These are phyloP conservation scores for Cinclus cinclus DNA, from an alignment of 2,113 vertebrate genomes.

Conservation along the genomic window DNA sequence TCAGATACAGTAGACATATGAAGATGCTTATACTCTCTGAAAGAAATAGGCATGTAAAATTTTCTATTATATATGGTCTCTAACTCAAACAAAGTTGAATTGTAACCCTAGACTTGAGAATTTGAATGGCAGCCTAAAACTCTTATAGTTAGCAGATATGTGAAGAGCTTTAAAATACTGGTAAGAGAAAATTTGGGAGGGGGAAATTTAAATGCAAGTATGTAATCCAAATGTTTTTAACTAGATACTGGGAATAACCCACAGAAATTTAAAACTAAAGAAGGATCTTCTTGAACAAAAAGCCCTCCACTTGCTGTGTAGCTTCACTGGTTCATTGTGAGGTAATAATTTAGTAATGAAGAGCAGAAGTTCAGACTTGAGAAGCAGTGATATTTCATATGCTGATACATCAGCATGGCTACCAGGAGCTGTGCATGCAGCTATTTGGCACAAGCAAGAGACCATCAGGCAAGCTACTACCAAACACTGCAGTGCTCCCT, in stretches of 20 bases:
- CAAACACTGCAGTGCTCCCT: not conserved
- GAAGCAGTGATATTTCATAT: not conserved
- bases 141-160: not conserved
- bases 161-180: not conserved
- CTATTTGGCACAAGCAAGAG: not conserved
- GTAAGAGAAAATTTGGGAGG: not conserved
- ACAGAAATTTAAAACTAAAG: not conserved
- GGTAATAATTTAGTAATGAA: not conserved
- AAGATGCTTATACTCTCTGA: not conserved
- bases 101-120: not conserved
- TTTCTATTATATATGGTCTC: not conserved
- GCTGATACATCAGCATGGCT: not conserved
- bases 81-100: not conserved
- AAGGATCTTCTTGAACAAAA: not conserved
- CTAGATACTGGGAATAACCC: not conserved
- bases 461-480: not conserved
- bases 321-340: not conserved
- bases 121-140: not conserved
- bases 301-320: fast-evolving
- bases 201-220: not conserved
- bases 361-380: not conserved
- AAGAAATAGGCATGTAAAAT: not conserved
- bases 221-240: not conserved
- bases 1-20: not conserved
- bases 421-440: not conserved